These are phyloP conservation scores for Drosophila yooni DNA, from an alignment of 2,888 invertebrate species.

Conservation along the genomic window DNA sequence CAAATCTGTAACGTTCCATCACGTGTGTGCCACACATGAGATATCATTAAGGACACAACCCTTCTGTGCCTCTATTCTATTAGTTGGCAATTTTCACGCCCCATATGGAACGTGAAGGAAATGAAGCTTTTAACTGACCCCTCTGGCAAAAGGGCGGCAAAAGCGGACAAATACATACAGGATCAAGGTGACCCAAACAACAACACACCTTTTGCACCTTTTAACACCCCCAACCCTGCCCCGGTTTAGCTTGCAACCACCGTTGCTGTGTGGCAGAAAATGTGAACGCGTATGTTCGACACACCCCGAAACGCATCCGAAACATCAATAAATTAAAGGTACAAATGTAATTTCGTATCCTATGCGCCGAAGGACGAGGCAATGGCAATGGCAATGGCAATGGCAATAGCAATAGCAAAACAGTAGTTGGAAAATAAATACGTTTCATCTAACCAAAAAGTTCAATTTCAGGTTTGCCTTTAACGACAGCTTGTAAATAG, in stretches of 20 bases:
- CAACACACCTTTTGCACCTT: slow-evolving; percentile 45
- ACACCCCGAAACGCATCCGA: slow-evolving; percentile 54
- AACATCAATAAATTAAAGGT: slow-evolving; percentile 79
- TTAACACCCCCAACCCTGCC: slow-evolving; percentile 2
- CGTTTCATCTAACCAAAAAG: slow-evolving; percentile 41
- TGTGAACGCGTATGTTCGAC: slow-evolving; percentile 21
- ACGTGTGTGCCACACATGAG: slow-evolving; percentile 48
- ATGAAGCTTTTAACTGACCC: slow-evolving; percentile 56
- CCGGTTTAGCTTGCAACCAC: slow-evolving; percentile 36
- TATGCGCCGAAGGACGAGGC: slow-evolving; percentile 36
- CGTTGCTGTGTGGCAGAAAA: slow-evolving; percentile 13
- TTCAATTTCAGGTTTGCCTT: slow-evolving; percentile 40
- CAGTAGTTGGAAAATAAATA: slow-evolving; percentile 46
- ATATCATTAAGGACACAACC: slow-evolving; percentile 53
- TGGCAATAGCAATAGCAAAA: neutral
- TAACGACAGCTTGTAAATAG: slow-evolving; percentile 61
- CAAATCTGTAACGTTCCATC: slow-evolving; percentile 34
- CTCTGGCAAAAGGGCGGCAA: slow-evolving; percentile 6
- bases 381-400: slow-evolving; percentile 22
- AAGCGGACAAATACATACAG: slow-evolving; percentile 10
- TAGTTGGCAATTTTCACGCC: slow-evolving; percentile 76
- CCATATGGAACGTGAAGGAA: slow-evolving; percentile 41
- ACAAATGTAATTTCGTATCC: slow-evolving; percentile 75
- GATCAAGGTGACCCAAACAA: slow-evolving; percentile 54
- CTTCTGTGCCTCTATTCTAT: slow-evolving; percentile 57